Evolutionary conservation across 2,888 invertebrate species (phyloP).

Genomic region (Ptychoptera albimana): DNA sequence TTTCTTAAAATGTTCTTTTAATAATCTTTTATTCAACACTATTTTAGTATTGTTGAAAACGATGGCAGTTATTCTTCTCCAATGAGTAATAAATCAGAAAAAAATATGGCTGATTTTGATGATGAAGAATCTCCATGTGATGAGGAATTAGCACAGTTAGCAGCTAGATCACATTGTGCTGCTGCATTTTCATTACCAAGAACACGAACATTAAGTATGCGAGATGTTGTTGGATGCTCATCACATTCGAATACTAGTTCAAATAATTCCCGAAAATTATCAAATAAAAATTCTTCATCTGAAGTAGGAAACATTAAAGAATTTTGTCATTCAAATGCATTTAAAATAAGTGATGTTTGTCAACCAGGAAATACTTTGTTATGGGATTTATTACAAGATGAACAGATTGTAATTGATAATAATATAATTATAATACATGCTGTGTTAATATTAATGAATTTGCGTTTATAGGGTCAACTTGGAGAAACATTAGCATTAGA

Average conservation of each 20-base stretch:
- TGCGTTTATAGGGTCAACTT: slow-evolving; percentile 46
- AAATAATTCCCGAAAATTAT: slow-evolving; percentile 21
- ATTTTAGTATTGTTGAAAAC: slow-evolving; percentile 45
- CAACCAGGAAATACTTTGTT: slow-evolving; percentile 81
- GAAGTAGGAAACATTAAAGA: slow-evolving; percentile 6
- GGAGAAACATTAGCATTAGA: slow-evolving; percentile 86
- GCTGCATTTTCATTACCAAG: slow-evolving; percentile 13
- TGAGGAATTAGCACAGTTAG: slow-evolving; percentile 62
- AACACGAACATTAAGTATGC: slow-evolving; percentile 5
- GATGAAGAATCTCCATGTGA: slow-evolving; percentile 80
- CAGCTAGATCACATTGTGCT: slow-evolving; percentile 41
- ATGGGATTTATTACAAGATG: slow-evolving; percentile 89
- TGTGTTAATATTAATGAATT: slow-evolving; percentile 2
- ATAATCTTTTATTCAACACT: no score
- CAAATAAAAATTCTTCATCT: slow-evolving; percentile 15
- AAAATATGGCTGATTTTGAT: slow-evolving; percentile 88
- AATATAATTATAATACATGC: background rate
- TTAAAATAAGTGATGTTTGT: slow-evolving; percentile 50
- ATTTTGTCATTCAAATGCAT: slow-evolving; percentile 18
- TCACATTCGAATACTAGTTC: slow-evolving; percentile 16
- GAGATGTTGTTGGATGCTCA: slow-evolving; percentile 5
- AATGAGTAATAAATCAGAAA: slow-evolving; percentile 84
- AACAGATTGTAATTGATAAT: slow-evolving; percentile 47
- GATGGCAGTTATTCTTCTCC: slow-evolving; percentile 88
- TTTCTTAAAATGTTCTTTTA: no score